Evolutionary conservation across 2,797 vertebrate species (phyloP).

Genomic region (Siniperca scherzeri): DNA sequence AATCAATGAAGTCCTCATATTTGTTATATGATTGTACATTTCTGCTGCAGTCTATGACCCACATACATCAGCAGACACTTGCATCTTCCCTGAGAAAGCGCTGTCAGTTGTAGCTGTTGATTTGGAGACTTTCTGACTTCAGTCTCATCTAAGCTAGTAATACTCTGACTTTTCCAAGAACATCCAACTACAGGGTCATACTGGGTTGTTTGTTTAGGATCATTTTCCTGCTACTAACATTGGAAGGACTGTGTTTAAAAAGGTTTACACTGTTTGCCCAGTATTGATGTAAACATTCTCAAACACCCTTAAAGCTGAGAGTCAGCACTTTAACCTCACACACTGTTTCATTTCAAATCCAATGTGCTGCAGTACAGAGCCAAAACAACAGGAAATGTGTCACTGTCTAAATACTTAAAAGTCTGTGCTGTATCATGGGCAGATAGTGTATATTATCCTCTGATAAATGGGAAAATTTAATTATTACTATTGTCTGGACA

Average conservation of each 20-base stretch:
- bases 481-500: constrained; percentile 58
- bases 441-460: constrained; percentile 46
- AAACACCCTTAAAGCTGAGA: constrained; percentile 1
- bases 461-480: constrained; percentile 56
- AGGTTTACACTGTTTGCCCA: neutral
- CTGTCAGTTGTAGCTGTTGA: neutral
- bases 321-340: constrained; percentile 11
- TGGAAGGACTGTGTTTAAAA: neutral
- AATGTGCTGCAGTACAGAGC: neutral
- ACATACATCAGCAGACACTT: neutral
- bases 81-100: neutral
- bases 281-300: constrained; percentile 4
- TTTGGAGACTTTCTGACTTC: neutral
- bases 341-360: neutral
- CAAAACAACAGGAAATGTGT: constrained; percentile 25
- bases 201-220: neutral
- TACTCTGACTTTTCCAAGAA: neutral
- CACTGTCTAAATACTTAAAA: constrained; percentile 3
- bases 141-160: neutral
- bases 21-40: neutral
- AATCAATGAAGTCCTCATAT: neutral
- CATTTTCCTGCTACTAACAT: neutral
- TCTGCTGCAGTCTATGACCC: neutral
- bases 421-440: neutral
- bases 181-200: neutral